Percentiles rank a stretch among this genome's conserved stretches.
phyloP scores from a whole-genome alignment of 2,888 invertebrate genomes.

The Caenorhabditis angaria region DNA sequence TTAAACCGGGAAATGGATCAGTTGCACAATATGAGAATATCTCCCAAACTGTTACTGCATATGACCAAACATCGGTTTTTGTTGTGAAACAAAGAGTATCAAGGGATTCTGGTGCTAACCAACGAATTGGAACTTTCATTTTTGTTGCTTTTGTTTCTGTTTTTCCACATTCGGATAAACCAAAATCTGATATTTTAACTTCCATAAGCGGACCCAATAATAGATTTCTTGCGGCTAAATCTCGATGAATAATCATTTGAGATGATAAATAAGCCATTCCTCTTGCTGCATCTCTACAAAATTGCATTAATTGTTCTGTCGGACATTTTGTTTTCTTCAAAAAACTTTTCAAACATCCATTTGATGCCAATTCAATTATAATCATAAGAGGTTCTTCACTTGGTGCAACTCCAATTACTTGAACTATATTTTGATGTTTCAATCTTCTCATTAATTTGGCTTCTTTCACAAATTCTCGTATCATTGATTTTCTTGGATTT shows the following conservation, averaged over 20 bases:
- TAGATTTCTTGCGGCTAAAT: slow-evolving; percentile 47
- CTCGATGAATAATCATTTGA: slow-evolving; percentile 43
- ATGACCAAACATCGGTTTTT: slow-evolving; percentile 59
- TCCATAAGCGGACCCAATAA: slow-evolving; percentile 26
- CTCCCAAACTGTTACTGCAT: slow-evolving; percentile 53
- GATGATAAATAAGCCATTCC: slow-evolving; percentile 38
- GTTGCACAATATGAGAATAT: slow-evolving; percentile 44
- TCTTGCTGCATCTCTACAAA: slow-evolving; percentile 27
- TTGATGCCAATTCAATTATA: slow-evolving; percentile 43
- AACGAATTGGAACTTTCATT: slow-evolving; percentile 56
- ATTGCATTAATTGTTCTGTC: slow-evolving; percentile 16
- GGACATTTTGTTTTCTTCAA: slow-evolving; percentile 21
- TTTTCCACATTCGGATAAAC: slow-evolving; percentile 38
- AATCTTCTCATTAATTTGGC: slow-evolving; percentile 43
- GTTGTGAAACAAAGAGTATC: slow-evolving; percentile 44
- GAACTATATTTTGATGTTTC: slow-evolving; percentile 41
- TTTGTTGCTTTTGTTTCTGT: slow-evolving; percentile 40
- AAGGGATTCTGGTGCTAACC: slow-evolving; percentile 60
- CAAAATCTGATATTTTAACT: slow-evolving; percentile 49
- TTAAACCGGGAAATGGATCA: slow-evolving; percentile 51
- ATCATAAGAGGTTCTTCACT: slow-evolving; percentile 50
- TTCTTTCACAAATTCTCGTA: slow-evolving; percentile 40
- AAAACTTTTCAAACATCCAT: slow-evolving; percentile 47
- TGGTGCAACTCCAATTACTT: slow-evolving; percentile 46
- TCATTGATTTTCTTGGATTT: slow-evolving; percentile 26